phyloP scores from a whole-genome alignment of 1,140 invertebrate genomes.

The Megathymus violae region DNA sequence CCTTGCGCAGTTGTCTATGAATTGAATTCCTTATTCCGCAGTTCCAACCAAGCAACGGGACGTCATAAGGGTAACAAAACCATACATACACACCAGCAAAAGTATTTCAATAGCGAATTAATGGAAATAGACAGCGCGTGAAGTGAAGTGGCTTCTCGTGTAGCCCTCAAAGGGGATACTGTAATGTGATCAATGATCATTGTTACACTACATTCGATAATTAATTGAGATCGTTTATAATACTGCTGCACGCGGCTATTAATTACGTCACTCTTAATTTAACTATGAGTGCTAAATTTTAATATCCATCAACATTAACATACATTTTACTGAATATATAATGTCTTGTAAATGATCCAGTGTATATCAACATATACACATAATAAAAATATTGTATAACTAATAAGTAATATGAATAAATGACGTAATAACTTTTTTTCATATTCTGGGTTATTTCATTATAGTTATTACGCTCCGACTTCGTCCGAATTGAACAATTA shows the following conservation, averaged over 20 bases:
- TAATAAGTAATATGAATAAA: no score
- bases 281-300: conserved; percentile 2
- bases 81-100: conserved; percentile 20
- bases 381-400: no score
- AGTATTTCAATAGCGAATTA: conserved; percentile 22
- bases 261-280: background rate
- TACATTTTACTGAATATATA: background rate
- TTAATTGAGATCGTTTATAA: conserved; percentile 39
- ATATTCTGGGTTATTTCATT: no score
- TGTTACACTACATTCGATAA: conserved; percentile 46
- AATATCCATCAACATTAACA: background rate
- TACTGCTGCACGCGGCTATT: background rate
- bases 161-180: conserved; percentile 48
- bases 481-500: no score
- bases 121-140: conserved; percentile 24
- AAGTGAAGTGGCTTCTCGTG: conserved; percentile 59
- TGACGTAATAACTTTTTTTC: no score
- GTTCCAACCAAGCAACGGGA: no score
- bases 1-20: no score
- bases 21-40: no score
- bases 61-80: conserved; percentile 10
- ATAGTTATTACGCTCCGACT: no score
- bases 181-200: conserved; percentile 53
- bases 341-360: no score
- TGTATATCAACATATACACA: no score